phyloP scores from a whole-genome alignment of 2,888 invertebrate species.

The Octodonta nipae region DNA sequence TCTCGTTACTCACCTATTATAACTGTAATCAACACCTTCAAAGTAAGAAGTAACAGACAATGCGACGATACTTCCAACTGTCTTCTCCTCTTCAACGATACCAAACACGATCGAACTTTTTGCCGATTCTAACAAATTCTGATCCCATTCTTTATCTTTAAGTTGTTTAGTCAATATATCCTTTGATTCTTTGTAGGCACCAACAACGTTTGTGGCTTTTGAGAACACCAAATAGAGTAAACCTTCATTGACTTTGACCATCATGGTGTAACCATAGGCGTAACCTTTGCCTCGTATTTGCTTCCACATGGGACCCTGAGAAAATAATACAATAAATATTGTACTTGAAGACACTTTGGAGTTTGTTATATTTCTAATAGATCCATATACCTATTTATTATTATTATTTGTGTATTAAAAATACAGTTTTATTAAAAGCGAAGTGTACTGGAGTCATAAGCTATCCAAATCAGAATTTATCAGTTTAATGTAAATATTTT shows the following conservation, averaged over 20 bases:
- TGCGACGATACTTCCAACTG: constrained; percentile 56
- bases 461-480: too few relatives aligned
- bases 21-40: constrained; percentile 49
- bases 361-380: too few relatives aligned
- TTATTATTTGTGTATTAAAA: too few relatives aligned
- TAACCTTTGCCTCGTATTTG: constrained; percentile 76
- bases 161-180: constrained; percentile 57
- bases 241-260: constrained; percentile 51
- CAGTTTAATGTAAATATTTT: too few relatives aligned
- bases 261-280: constrained; percentile 64
- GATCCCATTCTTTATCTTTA: constrained; percentile 51
- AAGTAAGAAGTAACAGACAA: constrained; percentile 64
- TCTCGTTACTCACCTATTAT: constrained; percentile 45
- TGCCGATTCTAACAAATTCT: constrained; percentile 65
- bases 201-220: constrained; percentile 63
- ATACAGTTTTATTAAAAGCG: too few relatives aligned
- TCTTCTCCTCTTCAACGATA: constrained; percentile 68
- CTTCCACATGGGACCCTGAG: constrained; percentile 78
- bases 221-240: constrained; percentile 59
- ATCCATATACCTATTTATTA: too few relatives aligned
- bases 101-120: constrained; percentile 78
- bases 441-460: too few relatives aligned
- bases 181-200: constrained; percentile 66
- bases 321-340: constrained; percentile 1
- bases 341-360: too few relatives aligned